A percentile compares a stretch with the other conserved stretches of the same genome.
These are phyloP conservation scores for Drosophila leontia DNA, from an alignment of 1,140 invertebrate genomes.

Conservation along the genomic window DNA sequence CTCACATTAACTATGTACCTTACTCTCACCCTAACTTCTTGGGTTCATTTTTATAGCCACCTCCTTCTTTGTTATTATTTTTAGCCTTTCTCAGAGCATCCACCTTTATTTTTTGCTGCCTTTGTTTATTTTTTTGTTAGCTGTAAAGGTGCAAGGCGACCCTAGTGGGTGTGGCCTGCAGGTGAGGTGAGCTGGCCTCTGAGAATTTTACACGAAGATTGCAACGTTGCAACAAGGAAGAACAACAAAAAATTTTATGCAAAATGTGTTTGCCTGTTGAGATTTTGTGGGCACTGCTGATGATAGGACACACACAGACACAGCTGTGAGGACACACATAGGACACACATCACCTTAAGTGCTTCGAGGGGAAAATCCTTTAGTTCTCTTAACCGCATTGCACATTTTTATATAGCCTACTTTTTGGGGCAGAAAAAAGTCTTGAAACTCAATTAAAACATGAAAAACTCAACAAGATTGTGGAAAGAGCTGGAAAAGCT, in stretches of 20 bases:
- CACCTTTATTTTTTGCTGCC: neutral
- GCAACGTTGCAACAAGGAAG: slow-evolving; percentile 12
- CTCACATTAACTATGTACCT: no score
- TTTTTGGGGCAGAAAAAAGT: neutral
- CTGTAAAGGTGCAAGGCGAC: neutral
- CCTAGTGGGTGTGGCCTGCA: slow-evolving; percentile 3
- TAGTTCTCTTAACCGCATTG: neutral
- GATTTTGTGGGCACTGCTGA: slow-evolving; percentile 16
- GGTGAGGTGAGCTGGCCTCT: slow-evolving; percentile 7
- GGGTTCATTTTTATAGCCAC: neutral
- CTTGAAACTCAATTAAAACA: neutral
- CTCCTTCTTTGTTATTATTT: slow-evolving; percentile 15
- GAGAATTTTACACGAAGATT: slow-evolving; percentile 24
- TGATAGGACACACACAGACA: slow-evolving; percentile 26
- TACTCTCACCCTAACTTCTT: neutral
- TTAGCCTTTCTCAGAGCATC: slow-evolving; percentile 4
- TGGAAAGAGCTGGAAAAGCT: neutral
- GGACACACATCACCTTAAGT: neutral
- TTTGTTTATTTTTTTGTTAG: neutral
- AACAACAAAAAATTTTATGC: slow-evolving; percentile 13
- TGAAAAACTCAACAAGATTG: neutral
- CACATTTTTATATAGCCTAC: neutral
- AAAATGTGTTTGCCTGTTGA: slow-evolving; percentile 35
- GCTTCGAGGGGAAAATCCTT: slow-evolving; percentile 1
- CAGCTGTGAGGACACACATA: neutral